These are phyloP conservation scores for Timandra comae DNA, from an alignment of 2,888 invertebrate genomes.

Conservation along the genomic window DNA sequence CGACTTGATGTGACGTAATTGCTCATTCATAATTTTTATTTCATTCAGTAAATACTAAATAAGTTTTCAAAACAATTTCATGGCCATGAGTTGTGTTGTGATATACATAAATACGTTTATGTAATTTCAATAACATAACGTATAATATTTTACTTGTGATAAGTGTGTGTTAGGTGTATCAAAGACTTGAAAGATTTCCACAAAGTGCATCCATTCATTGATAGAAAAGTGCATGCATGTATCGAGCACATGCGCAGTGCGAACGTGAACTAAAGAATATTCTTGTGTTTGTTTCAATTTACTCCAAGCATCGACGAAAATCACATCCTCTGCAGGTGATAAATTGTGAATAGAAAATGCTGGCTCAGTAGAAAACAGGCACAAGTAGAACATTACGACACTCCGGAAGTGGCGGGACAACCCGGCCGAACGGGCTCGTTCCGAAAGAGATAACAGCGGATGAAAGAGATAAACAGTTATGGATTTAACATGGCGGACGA, in stretches of 20 bases:
- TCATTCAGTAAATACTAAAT: conserved; percentile 65
- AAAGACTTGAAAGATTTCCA: conserved; percentile 20
- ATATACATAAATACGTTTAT: conserved; percentile 11
- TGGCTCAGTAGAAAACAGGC: conserved; percentile 50
- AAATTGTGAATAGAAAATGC: conserved; percentile 40
- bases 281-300: conserved; percentile 29
- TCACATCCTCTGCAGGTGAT: conserved; percentile 39
- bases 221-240: conserved; percentile 55
- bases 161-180: conserved; percentile 6
- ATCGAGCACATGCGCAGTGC: conserved; percentile 66
- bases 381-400: conserved; percentile 74
- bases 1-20: conserved; percentile 72
- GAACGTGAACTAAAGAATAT: conserved; percentile 39
- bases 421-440: conserved; percentile 73
- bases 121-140: conserved; percentile 1
- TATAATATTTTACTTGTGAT: conserved; percentile 1
- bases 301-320: conserved; percentile 33
- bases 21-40: conserved; percentile 73
- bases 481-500: conserved; percentile 95
- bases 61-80: conserved; percentile 53
- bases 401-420: conserved; percentile 75
- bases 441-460: conserved; percentile 77
- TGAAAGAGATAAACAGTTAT: conserved; percentile 81
- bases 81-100: conserved; percentile 42
- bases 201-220: conserved; percentile 68